Percentiles rank a stretch among this genome's conserved stretches.
phyloP scores from a whole-genome alignment of 2,888 invertebrate species.

The Drosophila leonis region DNA sequence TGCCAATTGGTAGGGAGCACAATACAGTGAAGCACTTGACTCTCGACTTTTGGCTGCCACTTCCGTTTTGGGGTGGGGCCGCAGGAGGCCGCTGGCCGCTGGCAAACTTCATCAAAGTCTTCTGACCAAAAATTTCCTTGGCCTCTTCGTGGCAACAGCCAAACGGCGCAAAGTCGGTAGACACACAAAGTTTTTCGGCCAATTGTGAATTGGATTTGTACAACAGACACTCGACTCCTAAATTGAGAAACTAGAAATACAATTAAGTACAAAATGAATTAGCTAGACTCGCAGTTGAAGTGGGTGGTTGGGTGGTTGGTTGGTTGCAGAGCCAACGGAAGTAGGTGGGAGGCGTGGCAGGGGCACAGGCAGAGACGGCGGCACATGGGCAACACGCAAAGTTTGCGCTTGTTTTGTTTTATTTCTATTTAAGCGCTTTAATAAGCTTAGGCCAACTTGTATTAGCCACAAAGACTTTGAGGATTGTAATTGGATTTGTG shows the following conservation, averaged over 20 bases:
- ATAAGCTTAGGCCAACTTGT: conserved; percentile 12
- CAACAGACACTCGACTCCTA: conserved; percentile 41
- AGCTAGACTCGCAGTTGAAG: conserved; percentile 23
- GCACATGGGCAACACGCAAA: conserved; percentile 20
- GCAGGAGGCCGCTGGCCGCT: conserved; percentile 4
- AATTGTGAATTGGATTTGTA: conserved; percentile 63
- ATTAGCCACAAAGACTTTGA: conserved; percentile 8
- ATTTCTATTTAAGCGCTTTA: conserved; percentile 25
- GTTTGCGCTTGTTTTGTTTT: conserved; percentile 18
- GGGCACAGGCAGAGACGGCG: background rate
- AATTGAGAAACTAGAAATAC: conserved; percentile 58
- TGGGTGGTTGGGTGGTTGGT: background rate
- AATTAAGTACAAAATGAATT: conserved; percentile 59
- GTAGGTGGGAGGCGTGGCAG: background rate
- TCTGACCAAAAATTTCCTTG: conserved; percentile 66
- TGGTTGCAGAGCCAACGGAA: background rate
- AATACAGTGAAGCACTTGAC: conserved; percentile 34
- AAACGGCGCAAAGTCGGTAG: conserved; percentile 54
- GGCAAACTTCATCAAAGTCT: conserved; percentile 65
- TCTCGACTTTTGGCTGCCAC: conserved; percentile 49
- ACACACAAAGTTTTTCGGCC: conserved; percentile 66
- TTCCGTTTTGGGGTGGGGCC: conserved; percentile 23
- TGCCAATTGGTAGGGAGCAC: conserved; percentile 55
- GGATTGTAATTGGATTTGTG: conserved; percentile 3
- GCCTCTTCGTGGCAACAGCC: background rate